These are phyloP conservation scores for Pithys albifrons DNA, from an alignment of 2,113 vertebrate species.

Conservation along the genomic window DNA sequence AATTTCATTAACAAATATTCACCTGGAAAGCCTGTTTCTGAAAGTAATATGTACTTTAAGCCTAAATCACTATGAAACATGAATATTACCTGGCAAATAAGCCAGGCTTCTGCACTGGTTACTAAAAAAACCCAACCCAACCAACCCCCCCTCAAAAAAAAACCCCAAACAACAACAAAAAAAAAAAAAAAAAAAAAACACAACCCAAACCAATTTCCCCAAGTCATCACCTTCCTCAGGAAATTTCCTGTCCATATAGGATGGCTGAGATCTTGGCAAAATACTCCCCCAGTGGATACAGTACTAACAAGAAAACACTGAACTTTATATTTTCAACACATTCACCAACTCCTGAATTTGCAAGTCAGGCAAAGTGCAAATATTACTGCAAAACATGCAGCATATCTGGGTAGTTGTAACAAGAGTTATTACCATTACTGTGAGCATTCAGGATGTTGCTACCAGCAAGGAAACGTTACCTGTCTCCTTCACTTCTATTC, in stretches of 20 bases:
- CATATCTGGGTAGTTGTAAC: background rate
- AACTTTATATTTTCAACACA: background rate
- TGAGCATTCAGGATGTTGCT: slow-evolving; percentile 26
- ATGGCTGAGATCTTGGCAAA: background rate
- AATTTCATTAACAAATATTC: background rate
- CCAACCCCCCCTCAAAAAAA: background rate
- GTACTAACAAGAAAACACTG: background rate
- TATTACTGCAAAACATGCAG: background rate
- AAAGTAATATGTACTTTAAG: background rate
- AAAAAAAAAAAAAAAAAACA: background rate
- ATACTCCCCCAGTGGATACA: background rate
- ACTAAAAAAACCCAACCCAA: background rate
- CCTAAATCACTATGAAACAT: background rate
- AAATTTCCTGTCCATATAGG: background rate
- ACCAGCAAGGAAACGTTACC: slow-evolving; percentile 48
- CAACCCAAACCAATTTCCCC: background rate
- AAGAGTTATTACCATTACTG: slow-evolving; percentile 58
- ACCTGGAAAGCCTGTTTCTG: background rate
- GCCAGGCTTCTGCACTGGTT: background rate
- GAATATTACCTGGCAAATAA: background rate
- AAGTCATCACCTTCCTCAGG: background rate
- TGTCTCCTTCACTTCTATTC: slow-evolving; percentile 52
- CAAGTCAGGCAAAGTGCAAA: background rate
- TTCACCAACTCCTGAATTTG: background rate
- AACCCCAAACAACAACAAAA: background rate